Evolutionary conservation across 2,113 vertebrate species (phyloP).

Genomic region (Chauna torquata): DNA sequence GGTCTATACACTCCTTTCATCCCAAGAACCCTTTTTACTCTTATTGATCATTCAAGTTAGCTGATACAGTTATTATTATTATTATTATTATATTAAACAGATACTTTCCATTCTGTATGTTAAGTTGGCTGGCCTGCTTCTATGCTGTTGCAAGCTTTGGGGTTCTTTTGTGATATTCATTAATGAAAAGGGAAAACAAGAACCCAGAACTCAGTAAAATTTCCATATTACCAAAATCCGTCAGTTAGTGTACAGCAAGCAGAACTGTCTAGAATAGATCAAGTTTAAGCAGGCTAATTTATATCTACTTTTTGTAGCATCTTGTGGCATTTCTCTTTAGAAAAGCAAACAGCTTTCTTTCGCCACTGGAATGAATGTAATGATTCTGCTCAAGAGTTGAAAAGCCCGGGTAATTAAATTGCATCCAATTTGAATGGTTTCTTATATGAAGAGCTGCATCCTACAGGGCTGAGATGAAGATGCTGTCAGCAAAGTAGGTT

Average conservation of each 20-base stretch:
- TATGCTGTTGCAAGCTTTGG: neutral
- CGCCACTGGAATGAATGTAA: neutral
- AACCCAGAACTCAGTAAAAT: neutral
- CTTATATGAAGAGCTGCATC: neutral
- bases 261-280: neutral
- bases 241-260: neutral
- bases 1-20: neutral
- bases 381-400: neutral
- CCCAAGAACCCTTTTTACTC: neutral
- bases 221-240: neutral
- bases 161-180: neutral
- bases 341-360: constrained; percentile 23
- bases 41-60: neutral
- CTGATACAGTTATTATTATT: neutral
- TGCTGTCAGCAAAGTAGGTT: neutral
- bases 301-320: neutral
- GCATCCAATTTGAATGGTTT: neutral
- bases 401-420: neutral
- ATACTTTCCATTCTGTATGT: neutral
- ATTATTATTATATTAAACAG: neutral
- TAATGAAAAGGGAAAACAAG: neutral
- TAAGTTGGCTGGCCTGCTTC: neutral
- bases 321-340: neutral
- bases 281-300: neutral
- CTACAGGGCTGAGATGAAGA: neutral